phyloP scores from a whole-genome alignment of 2,888 invertebrate species.

The Phengaris alcon region DNA sequence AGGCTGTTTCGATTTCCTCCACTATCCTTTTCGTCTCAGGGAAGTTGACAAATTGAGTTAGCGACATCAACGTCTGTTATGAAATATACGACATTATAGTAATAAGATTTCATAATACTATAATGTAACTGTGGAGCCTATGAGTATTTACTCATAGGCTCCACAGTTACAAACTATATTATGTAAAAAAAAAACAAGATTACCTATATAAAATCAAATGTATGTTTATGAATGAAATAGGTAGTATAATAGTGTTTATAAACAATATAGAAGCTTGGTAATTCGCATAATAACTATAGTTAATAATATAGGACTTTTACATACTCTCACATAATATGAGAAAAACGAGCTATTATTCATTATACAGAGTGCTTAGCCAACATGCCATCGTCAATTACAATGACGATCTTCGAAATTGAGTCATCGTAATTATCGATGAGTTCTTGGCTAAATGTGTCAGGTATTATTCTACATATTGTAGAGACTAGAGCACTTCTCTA shows the following conservation, averaged over 20 bases:
- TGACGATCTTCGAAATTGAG: no score
- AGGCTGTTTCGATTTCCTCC: conserved; percentile 43
- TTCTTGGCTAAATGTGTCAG: no score
- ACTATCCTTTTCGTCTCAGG: conserved; percentile 32
- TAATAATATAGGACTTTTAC: not conserved
- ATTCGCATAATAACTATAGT: not conserved
- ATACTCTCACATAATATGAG: not conserved
- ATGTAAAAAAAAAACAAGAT: not conserved
- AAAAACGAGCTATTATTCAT: no score
- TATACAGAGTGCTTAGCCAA: no score
- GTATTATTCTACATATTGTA: no score
- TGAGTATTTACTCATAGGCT: not conserved
- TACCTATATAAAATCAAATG: not conserved
- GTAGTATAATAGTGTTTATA: not conserved
- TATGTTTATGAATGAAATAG: not conserved
- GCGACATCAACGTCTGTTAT: conserved; percentile 20
- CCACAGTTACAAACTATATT: not conserved
- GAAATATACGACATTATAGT: not conserved
- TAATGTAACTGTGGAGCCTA: no score
- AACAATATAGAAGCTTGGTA: not conserved
- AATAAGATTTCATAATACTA: no score
- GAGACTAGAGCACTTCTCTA: no score
- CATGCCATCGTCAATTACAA: no score
- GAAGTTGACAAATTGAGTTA: conserved; percentile 29
- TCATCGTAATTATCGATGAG: no score